Evolutionary conservation across 2,888 invertebrate genomes (phyloP).

Genomic region (Didymodactylos carnosus): DNA sequence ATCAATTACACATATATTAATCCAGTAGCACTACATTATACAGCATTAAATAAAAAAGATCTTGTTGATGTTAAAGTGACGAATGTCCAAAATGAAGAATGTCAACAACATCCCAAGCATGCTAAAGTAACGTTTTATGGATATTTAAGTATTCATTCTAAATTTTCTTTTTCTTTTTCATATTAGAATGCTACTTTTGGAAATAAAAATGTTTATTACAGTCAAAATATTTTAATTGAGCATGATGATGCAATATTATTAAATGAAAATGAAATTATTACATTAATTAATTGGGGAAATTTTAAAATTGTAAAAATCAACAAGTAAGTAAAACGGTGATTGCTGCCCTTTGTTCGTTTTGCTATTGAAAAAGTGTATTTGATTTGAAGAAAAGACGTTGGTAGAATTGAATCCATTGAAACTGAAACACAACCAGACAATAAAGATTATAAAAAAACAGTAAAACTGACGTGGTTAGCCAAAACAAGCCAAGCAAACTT

Average conservation of each 20-base stretch:
- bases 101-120: constrained; percentile 54
- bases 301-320: constrained; percentile 60
- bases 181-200: constrained; percentile 54
- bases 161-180: neutral
- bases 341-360: too few species aligned
- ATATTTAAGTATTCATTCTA: neutral
- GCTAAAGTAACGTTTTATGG: constrained; percentile 62
- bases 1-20: constrained; percentile 97
- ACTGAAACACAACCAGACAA: constrained; percentile 8
- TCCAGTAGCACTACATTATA: constrained; percentile 76
- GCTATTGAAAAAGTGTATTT: too few species aligned
- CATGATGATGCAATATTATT: constrained; percentile 62
- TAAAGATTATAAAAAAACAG: constrained; percentile 80
- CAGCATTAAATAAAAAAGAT: constrained; percentile 47
- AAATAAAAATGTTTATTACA: constrained; percentile 49
- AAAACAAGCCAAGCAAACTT: constrained; percentile 38
- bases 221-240: constrained; percentile 61
- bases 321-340: constrained; percentile 25
- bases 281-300: constrained; percentile 97
- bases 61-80: constrained; percentile 48
- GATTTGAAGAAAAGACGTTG: constrained; percentile 24
- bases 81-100: constrained; percentile 41
- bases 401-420: constrained; percentile 2
- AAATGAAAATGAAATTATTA: constrained; percentile 71
- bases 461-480: constrained; percentile 81